Base-by-base conservation (phyloP, 1,140 invertebrate genomes). In the Ephestia elutella region DNA sequence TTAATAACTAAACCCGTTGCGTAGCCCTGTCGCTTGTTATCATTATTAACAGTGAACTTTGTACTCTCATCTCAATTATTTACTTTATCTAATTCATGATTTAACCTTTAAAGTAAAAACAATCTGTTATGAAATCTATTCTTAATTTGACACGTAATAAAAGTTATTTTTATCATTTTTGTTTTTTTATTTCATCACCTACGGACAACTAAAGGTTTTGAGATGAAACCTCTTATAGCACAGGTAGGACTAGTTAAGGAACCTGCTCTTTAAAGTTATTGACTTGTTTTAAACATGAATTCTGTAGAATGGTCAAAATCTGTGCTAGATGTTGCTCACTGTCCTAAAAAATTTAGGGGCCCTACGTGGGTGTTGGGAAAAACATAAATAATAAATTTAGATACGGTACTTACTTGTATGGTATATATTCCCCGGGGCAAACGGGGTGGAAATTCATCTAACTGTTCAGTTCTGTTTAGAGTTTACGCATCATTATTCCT, bases 311-410 rank as follows among this genome's bases (percentile, higher is more conserved):
- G 32, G 1, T 9, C 13, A 35, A 9, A 35, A 35, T 13, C 32
- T 9, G 8, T 5, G 32, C 38, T 38, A 13, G 32, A 38, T 9
- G 8, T 38, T 5, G 8, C 8, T n/a, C n/a, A n/a, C n/a, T 44
- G 38, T 15, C 38, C 38, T 17, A 15, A 15, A 17, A 2, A 44
- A 10, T 44, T 44, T 44, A 15, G 15, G n/a, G 38, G 38, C 38
- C 15, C 13, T 17, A 15, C 0, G 48, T 11, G 30, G 30, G 30
- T 32, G 30, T 32, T 7, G 9, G 30, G 11, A 5, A 10, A 1
- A 32, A 50, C n/a, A 53, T 53, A 25, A 53, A 53, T 25, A 25
- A 28, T 53, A 53, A 53, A 25, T 18, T 20, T n/a, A 53, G 2
- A 50, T 20, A 15, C 8, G 18, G 8, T 21, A 8, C 18, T 0